Base-by-base conservation (phyloP, 1,140 invertebrate genomes). In the Doryteuthis pealeii region DNA sequence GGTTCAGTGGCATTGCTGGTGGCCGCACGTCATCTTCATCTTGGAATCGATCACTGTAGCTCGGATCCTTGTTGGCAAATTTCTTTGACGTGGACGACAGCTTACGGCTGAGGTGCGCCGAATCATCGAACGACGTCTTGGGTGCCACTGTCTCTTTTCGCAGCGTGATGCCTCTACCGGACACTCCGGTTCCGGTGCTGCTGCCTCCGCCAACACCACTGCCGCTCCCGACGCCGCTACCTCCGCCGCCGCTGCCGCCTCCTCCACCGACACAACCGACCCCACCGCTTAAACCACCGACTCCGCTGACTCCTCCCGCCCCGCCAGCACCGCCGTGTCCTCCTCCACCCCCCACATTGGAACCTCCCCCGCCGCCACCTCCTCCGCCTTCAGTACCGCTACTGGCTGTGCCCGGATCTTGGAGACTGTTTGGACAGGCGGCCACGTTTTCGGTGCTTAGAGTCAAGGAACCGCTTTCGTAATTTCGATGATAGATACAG, bases 401-500 rank as follows among this genome's bases (percentile, higher is more conserved):
- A 40, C 35, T 40, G 10, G 10, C 35, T 6, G 54, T 62, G 10
- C 6, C 26, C 18, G 18, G 18, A 22, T 62, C 54, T n/a, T n/a
- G 5, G 32, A n/a, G 18, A 6, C 22, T 28, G 26, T 62, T 62
- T 18, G 54, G 54, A 62, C 54, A 62, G 0, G 71, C 70, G 43
- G 77, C 75, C 40, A 71, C 71, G 58, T 71, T 71, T 40, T 83
- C 80, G 3, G 75, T 58, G 31, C 73, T 77, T 67, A 74, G 76
- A 14, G 75, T 72, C 72, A 80, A 70, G 31, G 79, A 82, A 12
- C 76, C 77, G 30, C 79, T 77, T 74, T 86, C 81, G 73, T 84
- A 81, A 70, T 83, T 84, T 35, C 81, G 80, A 75, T 85, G 80
- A 10, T 87, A 81, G 35, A 89, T 85, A 70, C 86, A 89, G 8